These are phyloP conservation scores for Ichneumoninae sp. DNA, from an alignment of 2,888 invertebrate genomes.

Conservation along the genomic window DNA sequence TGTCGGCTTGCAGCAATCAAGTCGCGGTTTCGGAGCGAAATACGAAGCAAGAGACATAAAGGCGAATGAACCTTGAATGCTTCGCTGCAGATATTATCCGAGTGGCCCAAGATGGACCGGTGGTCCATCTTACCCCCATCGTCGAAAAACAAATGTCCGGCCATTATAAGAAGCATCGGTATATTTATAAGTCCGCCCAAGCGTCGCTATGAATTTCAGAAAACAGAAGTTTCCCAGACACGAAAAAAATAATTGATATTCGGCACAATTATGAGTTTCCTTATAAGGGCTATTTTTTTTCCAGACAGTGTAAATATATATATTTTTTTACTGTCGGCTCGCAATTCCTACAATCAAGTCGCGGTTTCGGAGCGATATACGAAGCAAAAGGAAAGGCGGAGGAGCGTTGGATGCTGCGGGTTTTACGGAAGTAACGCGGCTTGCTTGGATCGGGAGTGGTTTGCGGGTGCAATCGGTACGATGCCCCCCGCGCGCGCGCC, in stretches of 20 bases:
- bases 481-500: conserved; percentile 55
- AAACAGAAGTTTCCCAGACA: too few species aligned
- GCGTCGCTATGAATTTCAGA: too few species aligned
- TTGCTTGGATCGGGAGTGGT: conserved; percentile 78
- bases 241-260: too few species aligned
- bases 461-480: conserved; percentile 83
- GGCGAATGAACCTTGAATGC: conserved; percentile 1
- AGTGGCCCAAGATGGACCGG: too few species aligned
- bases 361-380: neutral
- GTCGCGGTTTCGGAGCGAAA: conserved; percentile 5
- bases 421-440: conserved; percentile 65
- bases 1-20: neutral
- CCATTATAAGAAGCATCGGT: too few species aligned
- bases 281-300: neutral
- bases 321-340: neutral
- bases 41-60: conserved; percentile 2
- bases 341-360: neutral
- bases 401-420: conserved; percentile 4
- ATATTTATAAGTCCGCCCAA: too few species aligned
- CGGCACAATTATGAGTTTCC: too few species aligned
- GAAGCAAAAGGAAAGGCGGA: conserved; percentile 22
- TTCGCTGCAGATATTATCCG: neutral
- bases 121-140: too few species aligned
- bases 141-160: too few species aligned
- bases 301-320: too few species aligned